These are phyloP conservation scores for Zonitis immaculata DNA, from an alignment of 2,888 invertebrate species.

Conservation along the genomic window DNA sequence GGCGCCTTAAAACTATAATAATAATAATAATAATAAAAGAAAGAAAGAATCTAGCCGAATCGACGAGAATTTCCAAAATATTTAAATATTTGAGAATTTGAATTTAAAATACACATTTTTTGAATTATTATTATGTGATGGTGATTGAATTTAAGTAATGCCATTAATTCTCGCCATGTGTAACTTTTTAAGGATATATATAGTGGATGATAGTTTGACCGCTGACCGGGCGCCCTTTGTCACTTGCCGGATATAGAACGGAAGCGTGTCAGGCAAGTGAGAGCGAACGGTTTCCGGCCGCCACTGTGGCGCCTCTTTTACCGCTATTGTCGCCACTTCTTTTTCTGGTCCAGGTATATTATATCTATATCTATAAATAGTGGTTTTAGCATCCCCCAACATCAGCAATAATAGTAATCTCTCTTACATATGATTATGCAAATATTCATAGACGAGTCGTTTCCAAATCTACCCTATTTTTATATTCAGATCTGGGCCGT, in stretches of 20 bases:
- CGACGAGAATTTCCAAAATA: slow-evolving; percentile 27
- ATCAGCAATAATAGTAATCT: slow-evolving; percentile 3
- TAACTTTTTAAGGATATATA: background rate
- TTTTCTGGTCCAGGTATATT: slow-evolving; percentile 52
- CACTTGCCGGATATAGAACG: slow-evolving; percentile 30
- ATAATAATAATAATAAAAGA: too few species aligned
- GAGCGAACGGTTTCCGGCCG: slow-evolving; percentile 28
- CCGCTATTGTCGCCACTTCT: slow-evolving; percentile 23
- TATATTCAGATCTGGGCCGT: slow-evolving; percentile 41
- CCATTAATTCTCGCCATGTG: background rate
- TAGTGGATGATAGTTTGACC: slow-evolving; percentile 28
- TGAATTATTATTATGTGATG: background rate
- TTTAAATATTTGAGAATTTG: slow-evolving; percentile 20
- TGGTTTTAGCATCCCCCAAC: background rate
- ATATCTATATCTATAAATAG: too few species aligned
- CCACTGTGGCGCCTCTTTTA: slow-evolving; percentile 55
- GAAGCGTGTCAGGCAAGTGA: slow-evolving; percentile 32
- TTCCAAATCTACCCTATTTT: slow-evolving; percentile 33
- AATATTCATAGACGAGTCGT: slow-evolving; percentile 24
- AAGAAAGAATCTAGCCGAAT: slow-evolving; percentile 27
- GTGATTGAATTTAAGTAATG: too few species aligned
- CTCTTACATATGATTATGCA: slow-evolving; percentile 41
- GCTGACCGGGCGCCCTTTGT: slow-evolving; percentile 34
- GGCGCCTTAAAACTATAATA: slow-evolving; percentile 23
- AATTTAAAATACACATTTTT: background rate